Base-by-base conservation (phyloP, 1,140 invertebrate species). In the Zaprionus gabonicus region DNA sequence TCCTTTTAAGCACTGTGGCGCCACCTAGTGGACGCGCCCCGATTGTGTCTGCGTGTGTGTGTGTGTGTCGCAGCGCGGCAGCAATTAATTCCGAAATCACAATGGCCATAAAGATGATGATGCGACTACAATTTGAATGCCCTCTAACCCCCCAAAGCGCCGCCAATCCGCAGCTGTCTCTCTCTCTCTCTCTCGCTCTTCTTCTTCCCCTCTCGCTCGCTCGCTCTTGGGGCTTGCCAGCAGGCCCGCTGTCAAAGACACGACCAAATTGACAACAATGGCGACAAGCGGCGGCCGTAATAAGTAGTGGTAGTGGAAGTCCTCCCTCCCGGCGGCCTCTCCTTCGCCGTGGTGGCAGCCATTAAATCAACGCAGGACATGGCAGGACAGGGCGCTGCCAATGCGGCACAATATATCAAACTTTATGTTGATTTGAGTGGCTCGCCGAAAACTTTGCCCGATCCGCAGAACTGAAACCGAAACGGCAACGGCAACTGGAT, bases 401-500 rank as follows among this genome's bases (percentile, higher is more conserved):
- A 79, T 85, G 85, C 85, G 79, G 78, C 85, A 85, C 85, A 90
- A 90, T 90, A 90, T 90, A 90, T 90, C 85, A 90, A 90, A 90
- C 81, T 90, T 90, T 90, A 90, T 90, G 85, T 90, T 90, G 85
- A 90, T 90, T 90, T 90, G 85, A 85, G 85, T 90, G 85, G 81
- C 81, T 65, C 74, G 76, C 72, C 76, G 68, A 78, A 76, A 68
- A 59, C 64, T 74, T 74, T 69, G 71, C 58, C 28, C 44, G 49
- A 67, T 73, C 71, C 64, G 73, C 72, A 75, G 77, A 60, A 41
- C 56, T 66, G 36, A 56, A 62, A 56, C 66, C 27, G 71, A 41
- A 34, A 36, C 20, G 2, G n/a, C 31, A 34, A 36, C 20, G 2
- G n/a, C 31, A 57, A 68, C 65, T 58, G 55, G 15, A 60, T 17